Base-by-base conservation (phyloP, 2,888 invertebrate species). In the Drosophila acutilabella region DNA sequence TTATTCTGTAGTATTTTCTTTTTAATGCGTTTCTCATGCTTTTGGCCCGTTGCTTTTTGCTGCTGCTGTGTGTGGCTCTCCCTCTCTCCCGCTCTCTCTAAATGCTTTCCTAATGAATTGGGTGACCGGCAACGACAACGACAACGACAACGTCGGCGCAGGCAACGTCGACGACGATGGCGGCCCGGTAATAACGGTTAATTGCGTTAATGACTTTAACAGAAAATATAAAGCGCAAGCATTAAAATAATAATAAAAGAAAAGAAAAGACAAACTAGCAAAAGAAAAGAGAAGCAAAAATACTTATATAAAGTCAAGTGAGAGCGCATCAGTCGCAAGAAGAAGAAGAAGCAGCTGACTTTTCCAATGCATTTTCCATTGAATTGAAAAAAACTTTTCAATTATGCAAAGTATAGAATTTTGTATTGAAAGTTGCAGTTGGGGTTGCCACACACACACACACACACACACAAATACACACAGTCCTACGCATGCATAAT, bases 171-270 rank as follows among this genome's bases (percentile, higher is more conserved):
- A 33, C 75, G 54, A 69, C 78, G 80, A 61, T 69, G 81, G 66
- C 81, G 79, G 77, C 78, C 78, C 65, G 78, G 88, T 89, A 84
- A 88, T 90, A 89, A 89, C 89, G 90, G 89, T 90, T 89, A 86
- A 90, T 82, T 82, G 84, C 86, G 89, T 90, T 90, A 90, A 89
- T 90, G 88, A 80, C 90, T 89, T 89, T 89, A 86, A 85, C 88
- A 88, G 88, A 86, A 86, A 89, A 89, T 82, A 85, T 85, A 85
- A 83, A 83, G 79, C 79, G 89, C 86, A 84, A 65, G 73, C 76
- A 70, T 73, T 71, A 74, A 71, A 71, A 69, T 64, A 67, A 72
- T 69, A 72, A 64, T 71, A 71, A 73, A 71, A 58, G 54, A 60
- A 45, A 11, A 30, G 30, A 68, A 73, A 71, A 36, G 36, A 36